Percentiles rank a stretch among this genome's conserved stretches.
Conservation (phyloP, 2,888 invertebrate species). For the Alloplasta piceator region DNA sequence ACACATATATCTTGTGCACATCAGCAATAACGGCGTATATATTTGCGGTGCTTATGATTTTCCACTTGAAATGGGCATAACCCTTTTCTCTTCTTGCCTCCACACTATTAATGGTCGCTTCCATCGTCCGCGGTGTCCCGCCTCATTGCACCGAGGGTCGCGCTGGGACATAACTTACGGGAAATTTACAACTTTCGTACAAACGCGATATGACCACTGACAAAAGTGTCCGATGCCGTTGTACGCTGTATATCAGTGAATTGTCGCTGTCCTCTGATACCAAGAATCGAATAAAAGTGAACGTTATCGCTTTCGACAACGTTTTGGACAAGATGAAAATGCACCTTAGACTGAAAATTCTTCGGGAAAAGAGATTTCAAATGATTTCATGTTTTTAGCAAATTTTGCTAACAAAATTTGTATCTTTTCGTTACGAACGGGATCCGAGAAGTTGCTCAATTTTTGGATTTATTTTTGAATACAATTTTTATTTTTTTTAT, state of each 20-base stretch:
- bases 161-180: conserved; percentile 73
- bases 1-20: conserved; percentile 30
- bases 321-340: too few species aligned
- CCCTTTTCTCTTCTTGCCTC: conserved; percentile 65
- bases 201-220: too few species aligned
- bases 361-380: too few species aligned
- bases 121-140: neutral
- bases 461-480: too few species aligned
- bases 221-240: neutral
- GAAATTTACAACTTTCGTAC: conserved; percentile 71
- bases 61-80: conserved; percentile 80
- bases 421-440: too few species aligned
- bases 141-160: conserved; percentile 55
- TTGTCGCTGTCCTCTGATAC: conserved; percentile 1
- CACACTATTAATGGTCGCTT: conserved; percentile 70
- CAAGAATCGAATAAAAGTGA: neutral
- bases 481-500: too few species aligned
- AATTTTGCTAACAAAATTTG: too few species aligned
- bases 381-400: too few species aligned
- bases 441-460: too few species aligned
- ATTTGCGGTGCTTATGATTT: conserved; percentile 79
- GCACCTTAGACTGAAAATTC: too few species aligned
- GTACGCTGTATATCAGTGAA: neutral
- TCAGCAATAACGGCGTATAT: conserved; percentile 76
- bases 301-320: too few species aligned